These are phyloP conservation scores for Thrips palmi DNA, from an alignment of 1,140 invertebrate genomes.

Conservation along the genomic window DNA sequence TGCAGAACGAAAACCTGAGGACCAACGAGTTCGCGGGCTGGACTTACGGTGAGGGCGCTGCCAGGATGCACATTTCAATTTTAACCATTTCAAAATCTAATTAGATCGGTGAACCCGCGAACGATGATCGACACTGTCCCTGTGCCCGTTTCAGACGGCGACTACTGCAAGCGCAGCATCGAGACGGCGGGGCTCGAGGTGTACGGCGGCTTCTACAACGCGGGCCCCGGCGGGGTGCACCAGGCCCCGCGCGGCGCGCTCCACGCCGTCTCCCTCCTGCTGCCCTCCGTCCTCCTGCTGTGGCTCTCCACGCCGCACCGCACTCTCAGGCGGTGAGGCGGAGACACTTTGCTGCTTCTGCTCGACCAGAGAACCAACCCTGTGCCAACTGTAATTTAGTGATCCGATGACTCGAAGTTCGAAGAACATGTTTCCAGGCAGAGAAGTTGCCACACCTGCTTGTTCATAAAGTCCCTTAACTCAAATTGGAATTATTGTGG, in stretches of 20 bases:
- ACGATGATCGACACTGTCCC: background rate
- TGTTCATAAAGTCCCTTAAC: no score
- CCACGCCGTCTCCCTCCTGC: background rate
- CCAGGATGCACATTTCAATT: background rate
- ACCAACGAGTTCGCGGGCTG: conserved; percentile 63
- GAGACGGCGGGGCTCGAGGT: conserved; percentile 67
- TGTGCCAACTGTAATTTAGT: no score
- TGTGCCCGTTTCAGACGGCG: conserved; percentile 42
- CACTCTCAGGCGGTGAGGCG: no score
- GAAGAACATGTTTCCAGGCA: no score
- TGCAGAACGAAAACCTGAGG: conserved; percentile 59
- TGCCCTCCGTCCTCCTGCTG: background rate
- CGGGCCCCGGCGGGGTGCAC: no score
- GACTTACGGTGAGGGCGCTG: conserved; percentile 40
- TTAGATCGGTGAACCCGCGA: background rate
- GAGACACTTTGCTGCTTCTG: no score
- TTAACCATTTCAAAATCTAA: background rate
- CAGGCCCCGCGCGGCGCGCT: background rate
- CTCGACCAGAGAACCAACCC: no score
- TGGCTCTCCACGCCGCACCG: background rate
- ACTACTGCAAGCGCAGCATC: conserved; percentile 70
- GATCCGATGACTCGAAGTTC: no score
- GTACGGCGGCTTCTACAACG: conserved; percentile 59
- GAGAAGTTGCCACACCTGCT: no score
- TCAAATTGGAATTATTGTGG: no score